Base-by-base conservation (phyloP, 2,113 vertebrate genomes). In the Xiphorhynchus elegans region DNA sequence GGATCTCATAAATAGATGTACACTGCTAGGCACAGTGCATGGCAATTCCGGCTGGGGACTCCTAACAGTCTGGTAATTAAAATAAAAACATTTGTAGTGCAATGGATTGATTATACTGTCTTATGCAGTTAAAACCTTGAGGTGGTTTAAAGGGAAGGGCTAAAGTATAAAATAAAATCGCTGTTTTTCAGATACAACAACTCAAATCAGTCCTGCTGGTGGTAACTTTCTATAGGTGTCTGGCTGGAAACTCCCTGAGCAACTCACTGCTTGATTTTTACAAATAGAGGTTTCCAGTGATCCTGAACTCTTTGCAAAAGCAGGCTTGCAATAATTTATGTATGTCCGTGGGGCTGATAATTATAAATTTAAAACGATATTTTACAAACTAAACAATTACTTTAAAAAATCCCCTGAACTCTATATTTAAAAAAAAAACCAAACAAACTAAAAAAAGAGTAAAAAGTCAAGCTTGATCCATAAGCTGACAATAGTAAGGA, bases 401-500 rank as follows among this genome's bases (percentile, higher is more conserved):
- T 93, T 93, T 7, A 39, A 96, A 63, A 94, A 86, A 10, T 19
- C 8, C 40, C 72, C 52, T 33, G 25, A 91, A 92, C 64, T 68
- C 52, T 78, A 3, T 74, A 59, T 64, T 90, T 39, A 62, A 89
- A 85, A 42, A 58, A 55, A 60, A 68, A 47, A 60, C n/a, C n/a
- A n/a, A 40, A 40, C 40, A 40, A 40, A 11, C 40, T 40, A 64
- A 52, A 29, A 19, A 86, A 19, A 86, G 26, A 23, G 50, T 47
- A 93, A 92, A 93, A 96, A 97, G 92, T 93, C 80, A 89, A 92
- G 97, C 78, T 74, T 96, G 95, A 97, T 96, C 95, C 97, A 96
- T 90, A 97, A 89, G n/a, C 95, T 98, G 95, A 97, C 83, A 95
- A 95, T 17, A 97, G 94, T 86, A 87, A 94, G 87, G 97, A 98